Conservation (phyloP, 2,888 invertebrate species). For the Philhelius pedissequus region DNA sequence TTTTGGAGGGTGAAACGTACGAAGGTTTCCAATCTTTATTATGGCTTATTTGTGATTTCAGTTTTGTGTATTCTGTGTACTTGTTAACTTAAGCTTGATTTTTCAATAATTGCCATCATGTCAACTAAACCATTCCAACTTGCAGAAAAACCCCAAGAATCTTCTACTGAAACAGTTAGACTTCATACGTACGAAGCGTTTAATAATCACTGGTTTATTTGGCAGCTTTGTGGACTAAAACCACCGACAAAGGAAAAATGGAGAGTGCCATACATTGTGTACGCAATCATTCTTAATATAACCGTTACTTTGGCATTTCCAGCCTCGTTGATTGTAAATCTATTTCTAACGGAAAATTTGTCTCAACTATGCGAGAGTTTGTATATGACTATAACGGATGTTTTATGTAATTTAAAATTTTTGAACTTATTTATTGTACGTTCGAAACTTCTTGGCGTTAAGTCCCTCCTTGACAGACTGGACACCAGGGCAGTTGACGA, state of each 20-base stretch:
- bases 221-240: slow-evolving; percentile 72
- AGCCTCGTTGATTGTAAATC: slow-evolving; percentile 67
- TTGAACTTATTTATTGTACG: slow-evolving; percentile 69
- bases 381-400: slow-evolving; percentile 68
- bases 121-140: neutral
- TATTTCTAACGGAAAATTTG: slow-evolving; percentile 67
- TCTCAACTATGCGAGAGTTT: slow-evolving; percentile 71
- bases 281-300: slow-evolving; percentile 69
- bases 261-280: slow-evolving; percentile 70
- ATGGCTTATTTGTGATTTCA: no score
- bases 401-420: slow-evolving; percentile 71
- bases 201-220: slow-evolving; percentile 73
- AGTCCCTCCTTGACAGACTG: slow-evolving; percentile 69
- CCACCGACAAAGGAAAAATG: slow-evolving; percentile 66
- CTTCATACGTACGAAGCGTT: slow-evolving; percentile 71
- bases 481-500: slow-evolving; percentile 70
- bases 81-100: neutral
- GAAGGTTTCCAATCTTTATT: no score
- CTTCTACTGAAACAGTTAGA: no score
- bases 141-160: neutral
- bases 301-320: slow-evolving; percentile 65
- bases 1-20: no score
- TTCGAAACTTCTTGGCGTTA: slow-evolving; percentile 65
- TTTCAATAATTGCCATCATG: neutral
- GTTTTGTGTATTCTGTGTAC: neutral